phyloP scores from a whole-genome alignment of 2,888 invertebrate genomes.

The Ormyrus labotus region DNA sequence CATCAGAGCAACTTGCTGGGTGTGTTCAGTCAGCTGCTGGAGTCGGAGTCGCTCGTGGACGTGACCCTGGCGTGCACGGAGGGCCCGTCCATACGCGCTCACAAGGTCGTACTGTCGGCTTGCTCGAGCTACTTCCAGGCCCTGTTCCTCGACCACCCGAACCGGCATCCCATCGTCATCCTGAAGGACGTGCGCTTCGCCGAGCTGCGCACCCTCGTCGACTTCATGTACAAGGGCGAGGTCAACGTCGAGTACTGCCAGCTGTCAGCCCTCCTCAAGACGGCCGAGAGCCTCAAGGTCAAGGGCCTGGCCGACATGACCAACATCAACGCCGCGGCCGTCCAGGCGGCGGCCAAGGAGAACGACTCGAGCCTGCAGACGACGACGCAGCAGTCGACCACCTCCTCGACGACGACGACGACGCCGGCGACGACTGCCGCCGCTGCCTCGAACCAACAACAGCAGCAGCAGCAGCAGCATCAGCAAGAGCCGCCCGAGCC shows the following conservation, averaged over 20 bases:
- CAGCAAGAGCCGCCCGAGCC: conserved; percentile 55
- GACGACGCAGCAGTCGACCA: conserved; percentile 23
- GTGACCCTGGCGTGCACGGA: conserved; percentile 97
- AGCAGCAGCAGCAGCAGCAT: conserved; percentile 57
- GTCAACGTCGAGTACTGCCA: conserved; percentile 96
- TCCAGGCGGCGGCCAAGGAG: conserved; percentile 59
- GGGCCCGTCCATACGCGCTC: conserved; percentile 95
- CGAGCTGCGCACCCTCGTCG: conserved; percentile 93
- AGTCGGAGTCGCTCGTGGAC: conserved; percentile 97
- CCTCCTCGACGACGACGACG: neutral
- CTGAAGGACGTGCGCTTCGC: conserved; percentile 95
- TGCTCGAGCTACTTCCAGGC: conserved; percentile 97
- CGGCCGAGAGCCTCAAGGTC: conserved; percentile 94
- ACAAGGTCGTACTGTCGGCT: conserved; percentile 96
- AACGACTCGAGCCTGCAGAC: conserved; percentile 35
- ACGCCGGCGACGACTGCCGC: conserved; percentile 9
- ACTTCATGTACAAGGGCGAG: conserved; percentile 98
- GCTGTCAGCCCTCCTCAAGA: conserved; percentile 92
- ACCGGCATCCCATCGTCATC: conserved; percentile 94
- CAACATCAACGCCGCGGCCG: conserved; percentile 82
- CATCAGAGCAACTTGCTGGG: conserved; percentile 98
- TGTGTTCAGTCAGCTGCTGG: conserved; percentile 96
- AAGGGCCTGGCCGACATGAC: conserved; percentile 96
- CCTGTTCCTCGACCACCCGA: conserved; percentile 94
- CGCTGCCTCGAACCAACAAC: conserved; percentile 58